Percentiles rank a stretch among this genome's conserved stretches.
These are phyloP conservation scores for Hemicordylus capensis DNA, from an alignment of 2,113 vertebrate species.

Conservation along the genomic window DNA sequence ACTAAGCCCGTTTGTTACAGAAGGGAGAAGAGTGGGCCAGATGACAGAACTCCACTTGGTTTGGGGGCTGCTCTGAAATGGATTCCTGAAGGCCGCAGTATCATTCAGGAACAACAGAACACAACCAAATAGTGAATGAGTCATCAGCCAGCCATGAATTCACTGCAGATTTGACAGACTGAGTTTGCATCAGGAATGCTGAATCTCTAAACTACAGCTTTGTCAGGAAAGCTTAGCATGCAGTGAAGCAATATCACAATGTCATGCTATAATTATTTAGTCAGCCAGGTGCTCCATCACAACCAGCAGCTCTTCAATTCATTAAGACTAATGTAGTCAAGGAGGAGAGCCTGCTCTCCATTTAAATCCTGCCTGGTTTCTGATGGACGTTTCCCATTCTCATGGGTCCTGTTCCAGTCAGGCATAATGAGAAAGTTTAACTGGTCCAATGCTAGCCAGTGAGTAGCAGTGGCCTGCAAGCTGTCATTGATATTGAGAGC, in stretches of 20 bases:
- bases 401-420: too few species aligned
- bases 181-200: not conserved
- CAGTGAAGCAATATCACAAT: not conserved
- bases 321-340: constrained; percentile 53
- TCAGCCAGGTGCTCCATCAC: constrained; percentile 23
- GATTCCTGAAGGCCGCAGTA: not conserved
- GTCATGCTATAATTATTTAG: constrained; percentile 45
- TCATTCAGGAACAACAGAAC: not conserved
- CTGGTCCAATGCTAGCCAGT: not conserved
- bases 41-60: not conserved
- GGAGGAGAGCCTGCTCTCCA: constrained; percentile 52
- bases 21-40: not conserved
- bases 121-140: accelerated
- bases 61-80: not conserved
- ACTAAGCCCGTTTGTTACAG: not conserved
- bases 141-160: accelerated
- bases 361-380: constrained; percentile 7
- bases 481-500: not conserved
- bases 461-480: not conserved
- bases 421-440: too few species aligned
- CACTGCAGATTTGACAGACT: accelerated
- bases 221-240: not conserved
- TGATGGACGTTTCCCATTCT: accelerated
- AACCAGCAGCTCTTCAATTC: constrained; percentile 38
- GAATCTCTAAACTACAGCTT: accelerated